Evolutionary conservation across 2,888 invertebrate genomes (phyloP).

Genomic region (Eugnorisma glareosa): DNA sequence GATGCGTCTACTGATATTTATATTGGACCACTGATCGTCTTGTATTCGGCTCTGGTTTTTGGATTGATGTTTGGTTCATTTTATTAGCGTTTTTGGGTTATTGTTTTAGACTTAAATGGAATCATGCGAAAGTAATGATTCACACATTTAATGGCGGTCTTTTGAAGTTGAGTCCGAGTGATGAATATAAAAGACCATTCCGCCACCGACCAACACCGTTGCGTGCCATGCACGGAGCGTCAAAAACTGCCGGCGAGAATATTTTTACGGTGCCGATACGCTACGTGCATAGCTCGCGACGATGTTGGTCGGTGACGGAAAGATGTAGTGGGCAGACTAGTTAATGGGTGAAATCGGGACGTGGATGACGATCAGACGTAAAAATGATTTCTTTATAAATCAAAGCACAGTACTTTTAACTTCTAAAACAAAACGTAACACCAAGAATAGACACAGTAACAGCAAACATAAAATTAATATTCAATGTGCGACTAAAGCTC

Average conservation of each 20-base stretch:
- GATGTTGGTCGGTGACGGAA: too few species aligned
- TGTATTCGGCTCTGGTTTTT: slow-evolving; percentile 2
- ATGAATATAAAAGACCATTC: too few species aligned
- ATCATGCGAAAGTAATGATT: background rate
- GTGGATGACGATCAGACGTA: too few species aligned
- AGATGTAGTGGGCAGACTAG: too few species aligned
- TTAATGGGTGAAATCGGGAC: too few species aligned
- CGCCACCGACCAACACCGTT: background rate
- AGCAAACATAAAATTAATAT: slow-evolving; percentile 65
- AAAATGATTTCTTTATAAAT: background rate
- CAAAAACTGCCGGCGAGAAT: too few species aligned
- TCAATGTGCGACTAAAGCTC: slow-evolving; percentile 59
- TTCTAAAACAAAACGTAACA: slow-evolving; percentile 30
- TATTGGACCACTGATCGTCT: slow-evolving; percentile 32
- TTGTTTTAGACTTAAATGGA: background rate
- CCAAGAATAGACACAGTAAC: slow-evolving; percentile 43
- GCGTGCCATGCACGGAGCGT: background rate
- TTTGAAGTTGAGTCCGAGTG: background rate
- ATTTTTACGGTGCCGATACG: too few species aligned
- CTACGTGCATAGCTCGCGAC: too few species aligned
- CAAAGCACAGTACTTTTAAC: background rate
- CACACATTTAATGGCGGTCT: background rate
- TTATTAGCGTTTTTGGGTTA: slow-evolving; percentile 1
- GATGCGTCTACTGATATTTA: slow-evolving; percentile 41
- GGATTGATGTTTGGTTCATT: background rate